Conservation (phyloP, 2,797 vertebrate genomes). For the Sylvilagus floridanus region DNA sequence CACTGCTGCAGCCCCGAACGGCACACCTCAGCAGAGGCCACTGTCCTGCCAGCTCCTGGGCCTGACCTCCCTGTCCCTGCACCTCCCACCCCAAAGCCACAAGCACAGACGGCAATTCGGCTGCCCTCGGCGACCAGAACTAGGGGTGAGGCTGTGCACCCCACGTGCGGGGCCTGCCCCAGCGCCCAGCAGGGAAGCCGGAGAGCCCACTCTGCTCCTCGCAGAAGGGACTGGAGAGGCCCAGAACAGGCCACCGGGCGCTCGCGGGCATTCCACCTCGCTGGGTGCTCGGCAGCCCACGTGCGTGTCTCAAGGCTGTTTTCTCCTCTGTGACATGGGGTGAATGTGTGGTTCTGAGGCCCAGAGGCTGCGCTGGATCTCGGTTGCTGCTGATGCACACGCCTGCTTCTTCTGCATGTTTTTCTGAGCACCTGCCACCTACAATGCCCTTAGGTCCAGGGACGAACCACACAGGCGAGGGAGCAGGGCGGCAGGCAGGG, state of each 20-base stretch:
- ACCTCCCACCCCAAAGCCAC: neutral
- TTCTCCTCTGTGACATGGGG: neutral
- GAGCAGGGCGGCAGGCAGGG: neutral
- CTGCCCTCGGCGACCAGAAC: neutral
- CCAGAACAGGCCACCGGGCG: neutral
- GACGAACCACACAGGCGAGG: neutral
- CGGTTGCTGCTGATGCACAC: neutral
- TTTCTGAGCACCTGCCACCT: neutral
- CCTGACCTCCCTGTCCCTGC: neutral
- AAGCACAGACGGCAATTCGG: neutral
- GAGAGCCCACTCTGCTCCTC: neutral
- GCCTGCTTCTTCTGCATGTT: neutral
- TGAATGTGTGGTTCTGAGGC: neutral
- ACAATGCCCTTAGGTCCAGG: neutral
- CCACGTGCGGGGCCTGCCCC: rapidly evolving
- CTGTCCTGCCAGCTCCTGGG: neutral
- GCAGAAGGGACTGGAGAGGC: neutral
- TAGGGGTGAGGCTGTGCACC: neutral
- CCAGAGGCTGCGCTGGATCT: neutral
- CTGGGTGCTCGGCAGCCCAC: neutral
- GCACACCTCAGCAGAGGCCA: neutral
- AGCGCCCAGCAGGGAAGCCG: neutral
- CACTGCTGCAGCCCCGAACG: neutral
- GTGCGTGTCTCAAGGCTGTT: neutral
- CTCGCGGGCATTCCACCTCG: neutral